Percentiles rank a stretch among this genome's conserved stretches.
These are phyloP conservation scores for Sphenodon punctatus DNA, from an alignment of 2,797 vertebrate genomes.

Conservation along the genomic window DNA sequence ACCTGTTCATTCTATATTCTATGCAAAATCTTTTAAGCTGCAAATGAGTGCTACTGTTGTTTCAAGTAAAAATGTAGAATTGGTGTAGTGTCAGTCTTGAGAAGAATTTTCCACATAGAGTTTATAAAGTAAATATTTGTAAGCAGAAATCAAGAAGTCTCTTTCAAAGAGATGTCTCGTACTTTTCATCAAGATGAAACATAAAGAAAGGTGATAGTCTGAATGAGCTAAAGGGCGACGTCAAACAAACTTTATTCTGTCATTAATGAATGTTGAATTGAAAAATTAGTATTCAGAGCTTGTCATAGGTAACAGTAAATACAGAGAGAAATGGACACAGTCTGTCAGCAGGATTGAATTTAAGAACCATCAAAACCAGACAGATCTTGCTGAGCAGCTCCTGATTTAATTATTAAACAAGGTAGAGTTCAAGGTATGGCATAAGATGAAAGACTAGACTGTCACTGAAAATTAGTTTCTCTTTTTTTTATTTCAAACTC, in stretches of 20 bases:
- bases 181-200: conserved; percentile 34
- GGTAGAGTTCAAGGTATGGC: conserved; percentile 83
- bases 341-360: conserved; percentile 89
- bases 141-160: not conserved
- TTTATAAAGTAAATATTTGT: conserved; percentile 5
- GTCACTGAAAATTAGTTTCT: conserved; percentile 85
- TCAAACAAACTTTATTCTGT: conserved; percentile 64
- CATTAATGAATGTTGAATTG: conserved; percentile 78
- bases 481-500: conserved; percentile 68
- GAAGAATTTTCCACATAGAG: not conserved
- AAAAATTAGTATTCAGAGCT: conserved; percentile 78
- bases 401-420: conserved; percentile 91
- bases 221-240: conserved; percentile 58
- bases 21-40: not conserved
- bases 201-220: conserved; percentile 53
- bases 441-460: conserved; percentile 85
- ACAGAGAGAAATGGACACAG: conserved; percentile 77
- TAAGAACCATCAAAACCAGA: conserved; percentile 85
- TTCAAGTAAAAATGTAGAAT: not conserved
- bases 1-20: not conserved
- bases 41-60: not conserved
- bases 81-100: not conserved
- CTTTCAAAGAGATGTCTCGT: conserved; percentile 16
- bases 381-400: conserved; percentile 75
- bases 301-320: conserved; percentile 76